phyloP scores from a whole-genome alignment of 2,888 invertebrate species.

The Orgyia antiqua region DNA sequence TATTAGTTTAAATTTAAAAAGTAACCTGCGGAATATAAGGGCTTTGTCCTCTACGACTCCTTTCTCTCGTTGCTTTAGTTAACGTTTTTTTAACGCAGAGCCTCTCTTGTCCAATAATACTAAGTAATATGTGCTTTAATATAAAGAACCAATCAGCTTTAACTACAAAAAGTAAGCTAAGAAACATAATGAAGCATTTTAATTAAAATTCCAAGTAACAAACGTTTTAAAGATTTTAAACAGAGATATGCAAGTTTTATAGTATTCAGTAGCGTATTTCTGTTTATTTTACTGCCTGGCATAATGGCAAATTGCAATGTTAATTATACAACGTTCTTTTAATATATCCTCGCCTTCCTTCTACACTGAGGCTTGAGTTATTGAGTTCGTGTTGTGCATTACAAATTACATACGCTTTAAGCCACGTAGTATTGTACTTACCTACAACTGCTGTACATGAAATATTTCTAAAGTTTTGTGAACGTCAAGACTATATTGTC shows the following conservation, averaged over 20 bases:
- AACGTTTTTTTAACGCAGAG: no score
- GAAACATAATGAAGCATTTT: neutral
- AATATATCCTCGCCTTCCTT: slow-evolving; percentile 46
- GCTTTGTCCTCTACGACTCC: no score
- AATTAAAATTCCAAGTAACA: slow-evolving; percentile 17
- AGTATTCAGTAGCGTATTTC: slow-evolving; percentile 20
- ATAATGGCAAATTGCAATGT: slow-evolving; percentile 37
- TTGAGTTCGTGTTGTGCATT: slow-evolving; percentile 54
- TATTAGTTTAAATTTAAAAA: no score
- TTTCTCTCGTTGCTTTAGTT: no score
- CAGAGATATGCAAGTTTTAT: slow-evolving; percentile 20
- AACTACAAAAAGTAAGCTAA: no score
- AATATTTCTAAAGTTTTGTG: slow-evolving; percentile 18
- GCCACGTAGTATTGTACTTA: slow-evolving; percentile 34
- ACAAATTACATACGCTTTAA: slow-evolving; percentile 42
- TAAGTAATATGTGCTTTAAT: no score
- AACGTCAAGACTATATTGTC: slow-evolving; percentile 4
- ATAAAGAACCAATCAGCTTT: no score
- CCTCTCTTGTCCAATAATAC: no score
- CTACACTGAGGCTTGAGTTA: slow-evolving; percentile 49
- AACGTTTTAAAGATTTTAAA: slow-evolving; percentile 19
- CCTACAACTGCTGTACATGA: slow-evolving; percentile 24
- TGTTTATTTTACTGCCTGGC: slow-evolving; percentile 24
- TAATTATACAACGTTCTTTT: slow-evolving; percentile 44
- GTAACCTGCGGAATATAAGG: no score